Conservation (phyloP, 1,140 invertebrate species). For the Protaetia brevitarsis region DNA sequence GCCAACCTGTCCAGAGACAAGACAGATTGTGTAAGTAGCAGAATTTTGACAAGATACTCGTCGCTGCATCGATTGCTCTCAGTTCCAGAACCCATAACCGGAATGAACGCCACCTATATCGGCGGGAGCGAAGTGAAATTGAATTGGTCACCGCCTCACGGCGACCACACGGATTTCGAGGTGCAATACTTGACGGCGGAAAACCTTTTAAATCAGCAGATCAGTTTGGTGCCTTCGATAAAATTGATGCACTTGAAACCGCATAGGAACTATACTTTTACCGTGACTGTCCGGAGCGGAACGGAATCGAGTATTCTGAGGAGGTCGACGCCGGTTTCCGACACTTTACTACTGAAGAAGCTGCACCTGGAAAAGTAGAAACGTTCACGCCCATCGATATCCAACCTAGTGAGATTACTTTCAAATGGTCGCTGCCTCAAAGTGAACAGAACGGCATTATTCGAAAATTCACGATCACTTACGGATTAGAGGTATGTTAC, state of each 20-base stretch:
- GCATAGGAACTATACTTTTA: slow-evolving; percentile 86
- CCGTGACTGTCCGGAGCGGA: slow-evolving; percentile 78
- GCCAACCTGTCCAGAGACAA: slow-evolving; percentile 78
- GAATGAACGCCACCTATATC: slow-evolving; percentile 73
- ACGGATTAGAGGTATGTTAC: slow-evolving; percentile 65
- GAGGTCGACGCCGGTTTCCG: slow-evolving; percentile 73
- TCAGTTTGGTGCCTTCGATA: slow-evolving; percentile 67
- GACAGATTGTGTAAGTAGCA: slow-evolving; percentile 71
- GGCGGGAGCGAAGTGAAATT: slow-evolving; percentile 78
- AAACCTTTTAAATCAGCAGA: slow-evolving; percentile 65
- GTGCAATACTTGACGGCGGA: slow-evolving; percentile 76
- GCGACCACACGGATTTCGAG: slow-evolving; percentile 86
- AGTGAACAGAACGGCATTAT: slow-evolving; percentile 82
- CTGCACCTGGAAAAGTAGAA: slow-evolving; percentile 73
- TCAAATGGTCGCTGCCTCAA: slow-evolving; percentile 76
- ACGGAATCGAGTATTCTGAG: slow-evolving; percentile 72
- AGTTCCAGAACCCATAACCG: slow-evolving; percentile 82
- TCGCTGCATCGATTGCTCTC: slow-evolving; percentile 28
- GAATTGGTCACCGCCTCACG: slow-evolving; percentile 75
- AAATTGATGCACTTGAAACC: slow-evolving; percentile 73
- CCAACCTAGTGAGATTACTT: slow-evolving; percentile 75
- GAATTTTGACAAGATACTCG: slow-evolving; percentile 12
- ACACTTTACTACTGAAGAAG: slow-evolving; percentile 78
- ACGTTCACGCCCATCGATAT: slow-evolving; percentile 75
- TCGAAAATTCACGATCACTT: slow-evolving; percentile 76